phyloP scores from a whole-genome alignment of 2,797 vertebrate genomes.

The Sarcoramphus papa region DNA sequence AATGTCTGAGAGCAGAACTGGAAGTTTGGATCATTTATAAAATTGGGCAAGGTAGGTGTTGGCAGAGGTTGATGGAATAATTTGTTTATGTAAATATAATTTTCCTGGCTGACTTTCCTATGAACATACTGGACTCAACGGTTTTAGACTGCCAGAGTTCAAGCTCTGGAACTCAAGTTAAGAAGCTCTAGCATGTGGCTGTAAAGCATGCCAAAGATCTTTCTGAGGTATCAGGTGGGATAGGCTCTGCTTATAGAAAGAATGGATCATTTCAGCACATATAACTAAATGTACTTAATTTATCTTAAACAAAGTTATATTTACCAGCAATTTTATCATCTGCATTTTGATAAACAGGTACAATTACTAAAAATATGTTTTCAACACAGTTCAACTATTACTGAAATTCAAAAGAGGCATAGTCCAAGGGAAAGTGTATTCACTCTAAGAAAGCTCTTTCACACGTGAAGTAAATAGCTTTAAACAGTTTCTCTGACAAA shows the following conservation, averaged over 20 bases:
- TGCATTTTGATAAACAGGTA: neutral
- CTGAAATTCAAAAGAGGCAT: neutral
- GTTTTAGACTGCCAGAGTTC: neutral
- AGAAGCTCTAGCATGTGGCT: neutral
- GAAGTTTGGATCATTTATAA: neutral
- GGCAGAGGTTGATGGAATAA: neutral
- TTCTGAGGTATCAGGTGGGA: neutral
- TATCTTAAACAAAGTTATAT: neutral
- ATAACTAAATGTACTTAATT: neutral
- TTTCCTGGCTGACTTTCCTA: neutral
- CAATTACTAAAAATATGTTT: neutral
- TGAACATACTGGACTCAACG: neutral
- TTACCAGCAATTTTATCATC: neutral
- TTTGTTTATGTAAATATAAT: neutral
- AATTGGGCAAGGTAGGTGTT: neutral
- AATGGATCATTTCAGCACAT: neutral
- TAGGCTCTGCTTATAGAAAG: neutral
- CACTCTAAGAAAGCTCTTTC: neutral
- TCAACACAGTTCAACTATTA: neutral
- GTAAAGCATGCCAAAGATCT: neutral
- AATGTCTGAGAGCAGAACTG: neutral
- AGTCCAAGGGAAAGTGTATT: neutral
- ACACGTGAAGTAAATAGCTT: neutral
- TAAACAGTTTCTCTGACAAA: neutral
- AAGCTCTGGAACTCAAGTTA: neutral